A percentile compares a stretch with the other conserved stretches of the same genome.
Conservation (phyloP, 1,140 invertebrate species). For the Araneus ventricosus region DNA sequence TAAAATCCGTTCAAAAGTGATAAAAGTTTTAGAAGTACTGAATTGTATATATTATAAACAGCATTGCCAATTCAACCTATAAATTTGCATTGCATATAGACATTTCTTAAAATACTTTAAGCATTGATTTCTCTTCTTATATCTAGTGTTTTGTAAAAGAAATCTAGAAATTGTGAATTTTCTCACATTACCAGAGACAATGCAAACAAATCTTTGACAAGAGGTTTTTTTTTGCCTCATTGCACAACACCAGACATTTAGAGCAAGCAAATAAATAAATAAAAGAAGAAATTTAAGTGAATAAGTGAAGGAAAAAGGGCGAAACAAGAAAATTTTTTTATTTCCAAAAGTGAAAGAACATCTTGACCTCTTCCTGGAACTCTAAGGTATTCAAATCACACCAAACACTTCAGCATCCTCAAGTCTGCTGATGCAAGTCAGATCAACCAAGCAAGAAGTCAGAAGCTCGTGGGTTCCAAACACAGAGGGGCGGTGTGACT, state of each 20-base stretch:
- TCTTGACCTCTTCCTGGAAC: neutral
- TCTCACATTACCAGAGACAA: too few species aligned
- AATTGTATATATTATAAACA: too few species aligned
- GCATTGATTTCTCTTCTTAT: too few species aligned
- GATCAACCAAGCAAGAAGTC: constrained; percentile 38
- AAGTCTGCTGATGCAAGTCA: constrained; percentile 60
- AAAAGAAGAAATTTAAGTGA: neutral
- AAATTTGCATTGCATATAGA: too few species aligned
- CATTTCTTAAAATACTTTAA: too few species aligned
- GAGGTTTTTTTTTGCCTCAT: neutral
- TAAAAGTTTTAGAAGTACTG: too few species aligned
- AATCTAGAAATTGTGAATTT: too few species aligned
- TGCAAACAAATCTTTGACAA: too few species aligned
- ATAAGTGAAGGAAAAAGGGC: neutral
- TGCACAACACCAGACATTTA: neutral
- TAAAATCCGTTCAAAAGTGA: too few species aligned
- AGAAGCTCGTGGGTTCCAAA: neutral
- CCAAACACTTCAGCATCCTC: constrained; percentile 5
- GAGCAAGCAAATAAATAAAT: neutral
- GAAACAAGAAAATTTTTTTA: neutral
- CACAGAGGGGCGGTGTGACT: constrained; percentile 19
- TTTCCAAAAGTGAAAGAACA: neutral
- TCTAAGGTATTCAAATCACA: neutral
- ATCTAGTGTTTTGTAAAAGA: too few species aligned
- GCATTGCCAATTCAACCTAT: too few species aligned